Evolutionary conservation across 35 echinoderm and acorn worm genomes (phyloP).

Genomic region (Apostichopus japonicus): DNA sequence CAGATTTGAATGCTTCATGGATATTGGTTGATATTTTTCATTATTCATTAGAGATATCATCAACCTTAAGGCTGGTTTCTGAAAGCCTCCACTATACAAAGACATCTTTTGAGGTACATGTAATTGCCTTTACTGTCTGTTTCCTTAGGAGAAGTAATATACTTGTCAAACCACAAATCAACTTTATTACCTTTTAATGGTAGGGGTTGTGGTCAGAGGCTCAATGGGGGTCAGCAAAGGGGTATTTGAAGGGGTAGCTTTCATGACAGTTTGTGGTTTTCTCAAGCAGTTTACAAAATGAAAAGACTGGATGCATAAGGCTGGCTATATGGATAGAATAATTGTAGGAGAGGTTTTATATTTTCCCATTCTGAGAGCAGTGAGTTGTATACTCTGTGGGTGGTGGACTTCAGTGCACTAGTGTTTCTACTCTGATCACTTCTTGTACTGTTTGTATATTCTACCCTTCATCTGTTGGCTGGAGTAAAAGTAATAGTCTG

Average conservation of each 20-base stretch:
- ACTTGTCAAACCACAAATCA: neutral
- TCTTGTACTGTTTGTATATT: neutral
- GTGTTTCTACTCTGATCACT: neutral
- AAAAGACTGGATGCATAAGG: neutral
- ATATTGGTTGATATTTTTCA: too few relatives aligned
- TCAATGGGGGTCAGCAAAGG: neutral
- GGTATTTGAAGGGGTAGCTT: neutral
- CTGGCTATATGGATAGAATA: neutral
- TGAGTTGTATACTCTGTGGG: neutral
- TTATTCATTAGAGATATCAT: too few relatives aligned
- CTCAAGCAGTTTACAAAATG: neutral
- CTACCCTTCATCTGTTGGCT: too few relatives aligned
- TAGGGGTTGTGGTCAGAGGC: neutral
- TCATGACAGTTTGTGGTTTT: neutral
- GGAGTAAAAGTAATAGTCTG: too few relatives aligned
- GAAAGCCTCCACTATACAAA: neutral
- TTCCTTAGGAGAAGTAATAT: neutral
- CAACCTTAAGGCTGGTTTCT: too few relatives aligned
- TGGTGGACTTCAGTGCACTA: neutral
- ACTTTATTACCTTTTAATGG: neutral
- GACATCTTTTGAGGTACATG: neutral
- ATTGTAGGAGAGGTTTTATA: neutral
- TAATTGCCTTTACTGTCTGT: neutral
- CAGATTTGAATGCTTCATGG: too few relatives aligned
- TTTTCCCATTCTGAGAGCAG: neutral